Evolutionary conservation across 2,888 invertebrate species (phyloP), one percentile per base, ranked within the genome.

Genomic region (Oxyteleia sp.): DNA sequence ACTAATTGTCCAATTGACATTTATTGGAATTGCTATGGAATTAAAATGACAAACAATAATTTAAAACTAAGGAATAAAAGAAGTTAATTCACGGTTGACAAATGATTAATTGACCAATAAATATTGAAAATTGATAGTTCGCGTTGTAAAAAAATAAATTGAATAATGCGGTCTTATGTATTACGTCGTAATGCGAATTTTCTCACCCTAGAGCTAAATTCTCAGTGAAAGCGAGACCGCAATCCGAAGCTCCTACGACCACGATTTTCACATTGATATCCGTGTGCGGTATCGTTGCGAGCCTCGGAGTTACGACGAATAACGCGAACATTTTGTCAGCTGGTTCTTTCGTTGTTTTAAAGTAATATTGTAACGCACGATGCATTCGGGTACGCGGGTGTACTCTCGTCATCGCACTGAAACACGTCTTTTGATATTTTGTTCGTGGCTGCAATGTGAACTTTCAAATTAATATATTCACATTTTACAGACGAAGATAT

Each of bases 161-260:
- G 10, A 38, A 64, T n/a, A 13, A 16, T 45, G 8, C 16, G 10
- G 18, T 10, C 18, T 45, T 45, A 18, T 10, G 7, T 45, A 18
- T 45, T 45, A 45, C 45, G 18, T 18, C 10, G 11, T 26, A 75
- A 78, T 71, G 66, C 11, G 18, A 82, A 82, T 13, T 85, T 84
- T 85, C 89, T 85, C 91, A 95, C 94, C 94, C 95, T 87, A 95
- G 94, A 15, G 95, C 91, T 13, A 96, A 90, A 13, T 94, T 92
- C 88, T 96, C 96, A 20, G 96, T 87, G 86, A 96, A 96, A 0
- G 96, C 93, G 0, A 96, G 91, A 0, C 95, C 95, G 0, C 95
- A 95, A 16, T 95, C 94, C 71, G 96, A 96, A 0, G 95, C 95
- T 0, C 96, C 96, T 0, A 96, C 94, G 0, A 96, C 94, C 0